phyloP scores from a whole-genome alignment of 2,888 invertebrate species.

The Charanyca ferruginea region DNA sequence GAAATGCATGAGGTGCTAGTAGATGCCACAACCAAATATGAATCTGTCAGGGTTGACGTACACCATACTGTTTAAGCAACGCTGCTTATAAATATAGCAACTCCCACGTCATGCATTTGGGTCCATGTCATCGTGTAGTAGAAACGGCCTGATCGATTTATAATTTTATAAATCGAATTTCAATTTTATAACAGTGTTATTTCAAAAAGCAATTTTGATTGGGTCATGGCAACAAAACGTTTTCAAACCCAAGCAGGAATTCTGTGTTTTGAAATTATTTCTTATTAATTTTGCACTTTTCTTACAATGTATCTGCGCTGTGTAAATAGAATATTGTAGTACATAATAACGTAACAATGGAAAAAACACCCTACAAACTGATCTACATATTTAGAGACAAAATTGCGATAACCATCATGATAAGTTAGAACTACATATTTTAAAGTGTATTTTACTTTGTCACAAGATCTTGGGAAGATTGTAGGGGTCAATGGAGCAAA shows the following conservation, averaged over 20 bases:
- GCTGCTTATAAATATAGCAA: too few species aligned
- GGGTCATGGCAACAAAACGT: too few species aligned
- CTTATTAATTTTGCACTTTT: background rate
- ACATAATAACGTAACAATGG: too few species aligned
- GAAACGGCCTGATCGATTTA: background rate
- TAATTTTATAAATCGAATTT: too few species aligned
- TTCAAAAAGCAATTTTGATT: background rate
- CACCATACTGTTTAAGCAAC: too few species aligned
- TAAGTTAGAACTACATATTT: background rate
- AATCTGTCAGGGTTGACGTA: too few species aligned
- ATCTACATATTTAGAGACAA: background rate
- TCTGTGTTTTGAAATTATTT: too few species aligned
- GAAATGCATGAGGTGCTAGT: conserved; percentile 26
- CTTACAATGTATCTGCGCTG: too few species aligned
- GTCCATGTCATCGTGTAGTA: background rate
- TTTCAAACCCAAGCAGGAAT: too few species aligned
- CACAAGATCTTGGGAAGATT: conserved; percentile 1
- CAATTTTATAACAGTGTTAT: background rate
- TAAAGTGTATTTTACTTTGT: conserved; percentile 4
- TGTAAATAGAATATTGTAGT: background rate
- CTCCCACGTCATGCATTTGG: background rate
- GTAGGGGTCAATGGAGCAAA: background rate
- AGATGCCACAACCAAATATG: background rate
- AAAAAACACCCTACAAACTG: background rate
- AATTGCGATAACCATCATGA: background rate